Evolutionary conservation across 2,797 vertebrate genomes (phyloP), one percentile per base, ranked within the genome.

Genomic region (Acanthiza pusilla): DNA sequence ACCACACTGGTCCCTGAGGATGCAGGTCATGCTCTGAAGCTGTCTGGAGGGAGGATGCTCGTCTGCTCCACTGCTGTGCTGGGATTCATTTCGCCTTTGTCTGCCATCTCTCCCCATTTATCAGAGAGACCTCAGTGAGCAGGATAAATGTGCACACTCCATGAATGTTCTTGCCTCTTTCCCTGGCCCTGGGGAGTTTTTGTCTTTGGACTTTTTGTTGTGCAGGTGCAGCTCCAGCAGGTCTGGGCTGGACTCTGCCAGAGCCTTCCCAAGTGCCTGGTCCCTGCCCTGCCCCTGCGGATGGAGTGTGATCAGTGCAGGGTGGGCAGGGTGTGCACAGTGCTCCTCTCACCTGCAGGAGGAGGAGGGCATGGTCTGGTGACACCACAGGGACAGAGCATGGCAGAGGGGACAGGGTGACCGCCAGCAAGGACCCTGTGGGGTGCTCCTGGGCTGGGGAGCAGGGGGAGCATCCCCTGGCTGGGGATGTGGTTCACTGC

Each of bases 351-450:
- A 4, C 4, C n/a, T 19, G 61, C 0, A 1, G 27, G 8, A 7
- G 1, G 0, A 13, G 38, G 36, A 74, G 19, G 42, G 60, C 4
- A 2, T n/a, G 30, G 9, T 57, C 26, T 62, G 8, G 48, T 22
- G 75, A 22, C 29, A 17, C 34, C 4, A 2, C 4, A 42, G 84
- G 43, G 77, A 32, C 36, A 23, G 34, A 40, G 8, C 1, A 3
- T 21, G 48, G 16, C 58, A 43, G 63, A 13, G n/a, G 2, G 58
- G 68, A 32, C 72, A 66, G 45, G 36, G 60, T 48, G 57, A 20
- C 13, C 0, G 1, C 30, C 0, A 3, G 25, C 2, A 7, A 30
- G 38, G 53, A 5, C 7, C 26, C 43, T 0, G 1, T 10, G 38
- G 47, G 17, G 30, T 57, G 50, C 57, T 57, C 7, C 65, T 45